A percentile compares a stretch with the other conserved stretches of the same genome.
Conservation (phyloP, 1,140 invertebrate genomes). For the Trissolcus basalis region DNA sequence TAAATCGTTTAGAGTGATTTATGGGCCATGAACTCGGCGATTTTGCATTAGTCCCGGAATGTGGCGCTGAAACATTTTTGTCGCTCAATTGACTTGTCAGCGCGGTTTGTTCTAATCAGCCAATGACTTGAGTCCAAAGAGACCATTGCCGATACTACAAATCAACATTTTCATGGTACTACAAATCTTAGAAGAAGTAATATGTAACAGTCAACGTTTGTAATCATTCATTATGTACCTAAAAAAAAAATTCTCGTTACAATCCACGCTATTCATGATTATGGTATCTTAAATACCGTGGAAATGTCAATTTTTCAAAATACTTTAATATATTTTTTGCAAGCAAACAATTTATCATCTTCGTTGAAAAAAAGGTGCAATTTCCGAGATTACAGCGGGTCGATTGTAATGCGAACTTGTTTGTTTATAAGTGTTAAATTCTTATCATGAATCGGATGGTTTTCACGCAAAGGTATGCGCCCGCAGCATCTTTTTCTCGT, state of each 20-base stretch:
- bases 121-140: constrained; percentile 1
- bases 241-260: not conserved
- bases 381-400: no score
- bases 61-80: constrained; percentile 21
- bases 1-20: constrained; percentile 51
- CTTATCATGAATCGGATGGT: constrained; percentile 20
- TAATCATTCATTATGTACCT: not conserved
- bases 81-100: constrained; percentile 42
- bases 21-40: constrained; percentile 43
- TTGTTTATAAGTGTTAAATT: constrained; percentile 18
- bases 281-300: not conserved
- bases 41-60: constrained; percentile 31
- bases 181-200: not conserved
- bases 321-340: no score
- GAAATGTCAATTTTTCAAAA: no score
- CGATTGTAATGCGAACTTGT: constrained; percentile 4
- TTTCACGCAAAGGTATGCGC: constrained; percentile 17
- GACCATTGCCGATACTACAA: constrained; percentile 13
- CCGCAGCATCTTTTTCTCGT: constrained; percentile 7
- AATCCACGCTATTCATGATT: no score
- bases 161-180: constrained; percentile 11
- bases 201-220: constrained; percentile 1
- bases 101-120: constrained; percentile 27
- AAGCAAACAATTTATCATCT: no score
- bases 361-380: no score